Percentiles rank a stretch among this genome's conserved stretches.
These are phyloP conservation scores for Epicauta chinensis DNA, from an alignment of 1,140 invertebrate genomes.

Conservation along the genomic window DNA sequence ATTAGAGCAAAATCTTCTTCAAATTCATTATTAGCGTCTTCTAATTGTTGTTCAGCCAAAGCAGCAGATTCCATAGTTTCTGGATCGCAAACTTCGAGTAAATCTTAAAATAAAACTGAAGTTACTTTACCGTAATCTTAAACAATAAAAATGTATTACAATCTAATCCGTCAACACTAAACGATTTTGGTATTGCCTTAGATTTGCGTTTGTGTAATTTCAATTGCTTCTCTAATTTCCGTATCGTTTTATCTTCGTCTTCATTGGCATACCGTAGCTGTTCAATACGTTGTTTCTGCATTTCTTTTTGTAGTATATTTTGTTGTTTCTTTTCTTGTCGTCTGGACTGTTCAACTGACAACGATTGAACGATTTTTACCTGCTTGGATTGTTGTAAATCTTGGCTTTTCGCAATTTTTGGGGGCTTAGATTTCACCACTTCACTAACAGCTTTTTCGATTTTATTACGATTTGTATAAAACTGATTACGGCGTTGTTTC, in stretches of 20 bases:
- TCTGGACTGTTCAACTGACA: conserved; percentile 1
- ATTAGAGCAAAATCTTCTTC: conserved; percentile 54
- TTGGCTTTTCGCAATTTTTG: no score
- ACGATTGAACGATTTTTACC: no score
- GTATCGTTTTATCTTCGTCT: conserved; percentile 70
- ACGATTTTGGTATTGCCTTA: conserved; percentile 70
- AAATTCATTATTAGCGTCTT: conserved; percentile 57
- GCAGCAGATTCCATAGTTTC: conserved; percentile 59
- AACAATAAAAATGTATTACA: conserved; percentile 50
- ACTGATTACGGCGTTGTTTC: no score
- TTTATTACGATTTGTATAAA: no score
- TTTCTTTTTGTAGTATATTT: conserved; percentile 48
- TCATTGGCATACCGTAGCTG: conserved; percentile 61
- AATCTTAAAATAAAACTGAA: conserved; percentile 49
- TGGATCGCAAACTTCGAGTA: conserved; percentile 73
- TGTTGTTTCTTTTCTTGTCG: conserved; percentile 43
- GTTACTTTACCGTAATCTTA: background rate
- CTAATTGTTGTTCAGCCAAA: conserved; percentile 56
- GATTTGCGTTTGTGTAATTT: conserved; percentile 72
- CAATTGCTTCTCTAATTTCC: conserved; percentile 75
- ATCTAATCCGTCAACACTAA: conserved; percentile 76
- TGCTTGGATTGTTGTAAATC: no score
- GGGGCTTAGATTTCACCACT: no score
- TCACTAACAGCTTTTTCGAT: no score
- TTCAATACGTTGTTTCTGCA: conserved; percentile 53